These are phyloP conservation scores for Lasius fuliginosus DNA, from an alignment of 2,888 invertebrate species.

Conservation along the genomic window DNA sequence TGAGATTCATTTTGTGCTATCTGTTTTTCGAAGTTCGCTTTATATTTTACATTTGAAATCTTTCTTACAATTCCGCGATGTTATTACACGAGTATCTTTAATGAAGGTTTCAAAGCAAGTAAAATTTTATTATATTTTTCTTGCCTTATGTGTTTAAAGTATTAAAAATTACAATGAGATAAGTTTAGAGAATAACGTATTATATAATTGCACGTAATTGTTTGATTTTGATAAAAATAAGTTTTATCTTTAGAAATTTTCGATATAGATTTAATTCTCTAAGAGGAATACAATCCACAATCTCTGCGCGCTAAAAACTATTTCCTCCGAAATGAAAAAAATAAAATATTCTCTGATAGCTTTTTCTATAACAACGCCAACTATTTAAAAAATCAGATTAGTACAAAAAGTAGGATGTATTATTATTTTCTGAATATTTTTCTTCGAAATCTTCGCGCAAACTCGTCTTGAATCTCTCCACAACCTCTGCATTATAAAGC, in stretches of 20 bases:
- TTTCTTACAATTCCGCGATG: not conserved
- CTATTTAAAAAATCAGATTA: not conserved
- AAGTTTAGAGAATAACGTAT: not conserved
- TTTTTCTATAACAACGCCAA: not conserved
- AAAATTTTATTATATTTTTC: not conserved
- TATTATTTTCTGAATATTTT: not conserved
- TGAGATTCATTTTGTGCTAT: conserved; percentile 18
- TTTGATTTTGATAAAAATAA: not conserved
- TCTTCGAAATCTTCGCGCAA: not conserved
- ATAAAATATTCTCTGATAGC: not conserved
- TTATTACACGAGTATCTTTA: not conserved
- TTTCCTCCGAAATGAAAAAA: not conserved
- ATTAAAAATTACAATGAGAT: not conserved
- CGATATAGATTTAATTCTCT: not conserved
- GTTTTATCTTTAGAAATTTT: not conserved
- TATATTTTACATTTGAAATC: conserved; percentile 29
- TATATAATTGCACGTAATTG: not conserved
- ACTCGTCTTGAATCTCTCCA: conserved; percentile 34
- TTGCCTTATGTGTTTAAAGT: not conserved
- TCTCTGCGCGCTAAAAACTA: not conserved
- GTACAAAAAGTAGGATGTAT: not conserved
- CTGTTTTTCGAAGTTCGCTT: conserved; percentile 21
- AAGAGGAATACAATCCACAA: not conserved
- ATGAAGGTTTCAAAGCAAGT: not conserved
- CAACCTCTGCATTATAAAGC: conserved; percentile 48